phyloP scores from a whole-genome alignment of 2,797 vertebrate species.

The Neoniphon sammara region DNA sequence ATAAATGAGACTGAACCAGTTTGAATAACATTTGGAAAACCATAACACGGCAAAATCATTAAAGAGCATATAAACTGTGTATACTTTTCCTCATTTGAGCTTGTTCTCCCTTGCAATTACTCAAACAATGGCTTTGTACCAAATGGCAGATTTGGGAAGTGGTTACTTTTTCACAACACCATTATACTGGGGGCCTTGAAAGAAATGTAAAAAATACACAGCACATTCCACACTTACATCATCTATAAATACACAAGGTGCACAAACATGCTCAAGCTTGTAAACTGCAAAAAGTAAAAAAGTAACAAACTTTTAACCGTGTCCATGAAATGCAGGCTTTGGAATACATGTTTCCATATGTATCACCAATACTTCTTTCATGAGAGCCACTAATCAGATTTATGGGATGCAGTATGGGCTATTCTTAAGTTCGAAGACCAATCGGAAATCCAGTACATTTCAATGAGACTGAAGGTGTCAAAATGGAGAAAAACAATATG shows the following conservation, averaged over 20 bases:
- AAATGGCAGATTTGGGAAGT: too few species aligned
- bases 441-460: background rate
- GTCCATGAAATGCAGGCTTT: conserved; percentile 36
- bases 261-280: conserved; percentile 29
- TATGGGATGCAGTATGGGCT: conserved; percentile 6
- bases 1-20: too few species aligned
- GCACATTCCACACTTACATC: conserved; percentile 2
- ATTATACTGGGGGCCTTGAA: background rate
- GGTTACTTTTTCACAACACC: too few species aligned
- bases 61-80: background rate
- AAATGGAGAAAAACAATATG: background rate
- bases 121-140: background rate
- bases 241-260: background rate
- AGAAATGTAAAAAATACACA: background rate
- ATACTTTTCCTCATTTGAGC: background rate
- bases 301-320: conserved; percentile 23
- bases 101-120: background rate
- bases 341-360: conserved; percentile 23
- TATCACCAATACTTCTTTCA: conserved; percentile 25
- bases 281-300: conserved; percentile 53
- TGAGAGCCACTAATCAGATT: conserved; percentile 10
- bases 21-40: too few species aligned
- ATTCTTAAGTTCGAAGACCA: background rate
- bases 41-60: too few species aligned
- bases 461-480: background rate